Evolutionary conservation across 2,888 invertebrate species (phyloP).

Genomic region (Stenotaenia linearis): DNA sequence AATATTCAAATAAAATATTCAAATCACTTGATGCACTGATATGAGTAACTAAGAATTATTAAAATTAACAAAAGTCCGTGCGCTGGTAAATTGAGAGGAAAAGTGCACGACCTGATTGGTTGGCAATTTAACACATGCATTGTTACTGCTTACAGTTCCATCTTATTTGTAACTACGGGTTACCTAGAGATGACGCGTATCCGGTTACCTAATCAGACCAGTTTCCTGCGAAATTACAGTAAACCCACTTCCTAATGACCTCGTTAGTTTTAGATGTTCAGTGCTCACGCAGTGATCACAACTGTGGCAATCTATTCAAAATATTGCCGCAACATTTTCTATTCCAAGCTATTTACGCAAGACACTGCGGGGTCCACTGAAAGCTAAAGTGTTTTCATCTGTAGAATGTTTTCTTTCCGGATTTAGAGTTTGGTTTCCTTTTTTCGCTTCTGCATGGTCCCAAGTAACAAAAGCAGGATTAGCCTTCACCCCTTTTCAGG

Average conservation of each 20-base stretch:
- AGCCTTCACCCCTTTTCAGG: slow-evolving; percentile 1
- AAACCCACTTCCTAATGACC: not conserved
- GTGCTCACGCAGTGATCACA: not conserved
- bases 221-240: no score
- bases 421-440: not conserved
- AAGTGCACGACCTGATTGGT: no score
- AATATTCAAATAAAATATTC: no score
- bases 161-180: no score
- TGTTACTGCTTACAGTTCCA: no score
- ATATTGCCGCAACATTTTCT: not conserved
- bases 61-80: no score
- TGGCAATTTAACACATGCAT: no score
- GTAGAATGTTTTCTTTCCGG: slow-evolving; percentile 8
- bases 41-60: no score
- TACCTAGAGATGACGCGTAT: no score
- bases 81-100: no score
- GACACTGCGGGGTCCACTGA: not conserved
- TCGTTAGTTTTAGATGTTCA: not conserved
- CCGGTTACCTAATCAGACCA: no score
- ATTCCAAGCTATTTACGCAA: not conserved
- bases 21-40: no score
- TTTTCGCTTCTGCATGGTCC: not conserved
- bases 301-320: not conserved
- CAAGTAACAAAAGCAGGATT: slow-evolving; percentile 15
- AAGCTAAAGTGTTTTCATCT: slow-evolving; percentile 3